A percentile compares a stretch with the other conserved stretches of the same genome.
Conservation (phyloP, 2,797 vertebrate species). For the Ispidina picta region DNA sequence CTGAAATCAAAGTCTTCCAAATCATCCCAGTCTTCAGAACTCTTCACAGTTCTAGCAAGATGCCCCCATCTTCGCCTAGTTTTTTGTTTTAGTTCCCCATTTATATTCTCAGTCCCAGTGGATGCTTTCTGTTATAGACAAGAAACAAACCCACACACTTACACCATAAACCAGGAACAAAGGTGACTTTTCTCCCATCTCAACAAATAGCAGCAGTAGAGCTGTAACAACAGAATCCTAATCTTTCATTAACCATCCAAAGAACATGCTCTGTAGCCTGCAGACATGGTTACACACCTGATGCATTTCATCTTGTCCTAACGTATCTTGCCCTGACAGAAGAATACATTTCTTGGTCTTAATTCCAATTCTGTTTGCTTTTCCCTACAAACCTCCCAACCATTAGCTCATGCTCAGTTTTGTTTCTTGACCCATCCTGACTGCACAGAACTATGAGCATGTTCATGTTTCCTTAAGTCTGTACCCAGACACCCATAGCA, state of each 20-base stretch:
- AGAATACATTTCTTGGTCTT: neutral
- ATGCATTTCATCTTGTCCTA: neutral
- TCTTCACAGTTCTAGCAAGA: slow-evolving; percentile 80
- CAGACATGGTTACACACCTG: neutral
- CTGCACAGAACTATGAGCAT: neutral
- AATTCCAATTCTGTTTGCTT: neutral
- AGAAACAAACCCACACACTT: neutral
- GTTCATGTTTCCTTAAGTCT: neutral
- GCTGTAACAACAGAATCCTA: neutral
- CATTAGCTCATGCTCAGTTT: neutral
- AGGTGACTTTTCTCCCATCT: neutral
- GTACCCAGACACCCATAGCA: neutral
- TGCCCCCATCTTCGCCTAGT: slow-evolving; percentile 89
- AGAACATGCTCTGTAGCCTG: neutral
- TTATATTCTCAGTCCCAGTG: slow-evolving; percentile 79
- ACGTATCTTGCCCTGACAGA: neutral
- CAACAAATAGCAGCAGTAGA: neutral
- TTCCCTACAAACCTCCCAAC: neutral
- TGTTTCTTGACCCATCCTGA: neutral
- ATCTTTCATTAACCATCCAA: neutral
- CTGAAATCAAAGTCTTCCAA: slow-evolving; percentile 82
- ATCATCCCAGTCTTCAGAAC: slow-evolving; percentile 88
- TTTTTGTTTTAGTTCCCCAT: slow-evolving; percentile 84
- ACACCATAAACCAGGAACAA: neutral
- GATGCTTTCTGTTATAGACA: slow-evolving; percentile 65